Conservation (phyloP, 2,888 invertebrate genomes). For the Scaeva pyrastri region DNA sequence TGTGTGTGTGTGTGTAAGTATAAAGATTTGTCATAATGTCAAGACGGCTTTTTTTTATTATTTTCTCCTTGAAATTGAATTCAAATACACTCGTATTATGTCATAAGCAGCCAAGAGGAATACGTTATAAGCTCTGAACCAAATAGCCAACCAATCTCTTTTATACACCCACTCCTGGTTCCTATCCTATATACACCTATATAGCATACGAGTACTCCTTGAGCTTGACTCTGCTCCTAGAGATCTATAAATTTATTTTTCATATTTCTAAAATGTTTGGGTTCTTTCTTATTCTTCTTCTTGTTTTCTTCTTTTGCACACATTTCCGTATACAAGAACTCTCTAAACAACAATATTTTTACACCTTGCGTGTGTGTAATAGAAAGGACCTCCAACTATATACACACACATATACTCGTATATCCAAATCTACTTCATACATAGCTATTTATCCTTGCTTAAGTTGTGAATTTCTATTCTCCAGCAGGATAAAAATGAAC, state of each 20-base stretch:
- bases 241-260: slow-evolving; percentile 42
- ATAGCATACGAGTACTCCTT: too few species aligned
- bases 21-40: slow-evolving; percentile 65
- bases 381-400: neutral
- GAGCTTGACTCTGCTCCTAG: neutral
- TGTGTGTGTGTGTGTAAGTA: neutral
- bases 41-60: slow-evolving; percentile 69
- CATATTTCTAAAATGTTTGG: slow-evolving; percentile 40
- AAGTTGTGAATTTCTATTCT: slow-evolving; percentile 35
- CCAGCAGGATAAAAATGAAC: slow-evolving; percentile 21
- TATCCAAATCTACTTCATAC: neutral
- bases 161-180: neutral
- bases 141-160: slow-evolving; percentile 33
- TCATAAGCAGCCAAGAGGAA: slow-evolving; percentile 61
- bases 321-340: slow-evolving; percentile 32
- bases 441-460: slow-evolving; percentile 6
- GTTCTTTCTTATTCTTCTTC: neutral
- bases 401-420: too few species aligned
- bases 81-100: slow-evolving; percentile 74
- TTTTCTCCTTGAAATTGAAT: slow-evolving; percentile 67
- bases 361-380: slow-evolving; percentile 58
- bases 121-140: slow-evolving; percentile 3
- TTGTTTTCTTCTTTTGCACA: neutral
- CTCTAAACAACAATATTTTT: slow-evolving; percentile 60
- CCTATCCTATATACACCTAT: neutral